phyloP scores from a whole-genome alignment of 2,797 vertebrate genomes.

The Hephaestus fuliginosus region DNA sequence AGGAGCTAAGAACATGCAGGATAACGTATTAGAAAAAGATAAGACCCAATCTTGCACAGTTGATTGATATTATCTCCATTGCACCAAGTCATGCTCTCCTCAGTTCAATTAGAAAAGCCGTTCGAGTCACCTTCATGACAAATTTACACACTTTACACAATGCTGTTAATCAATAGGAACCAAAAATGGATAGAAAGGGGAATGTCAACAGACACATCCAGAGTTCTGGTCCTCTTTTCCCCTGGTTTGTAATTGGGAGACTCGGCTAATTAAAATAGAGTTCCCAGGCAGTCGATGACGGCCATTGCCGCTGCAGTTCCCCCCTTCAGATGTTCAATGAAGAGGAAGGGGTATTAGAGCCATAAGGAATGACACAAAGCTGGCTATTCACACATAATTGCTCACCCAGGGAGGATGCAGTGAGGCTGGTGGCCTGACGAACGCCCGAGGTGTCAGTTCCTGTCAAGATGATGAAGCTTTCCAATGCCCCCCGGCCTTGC shows the following conservation, averaged over 20 bases:
- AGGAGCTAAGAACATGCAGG: slow-evolving; percentile 46
- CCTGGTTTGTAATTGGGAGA: slow-evolving; percentile 68
- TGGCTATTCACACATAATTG: slow-evolving; percentile 86
- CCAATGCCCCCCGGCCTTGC: slow-evolving; percentile 61
- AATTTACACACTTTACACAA: slow-evolving; percentile 54
- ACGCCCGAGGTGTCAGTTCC: slow-evolving; percentile 80
- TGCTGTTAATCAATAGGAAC: slow-evolving; percentile 55
- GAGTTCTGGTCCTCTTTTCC: slow-evolving; percentile 46
- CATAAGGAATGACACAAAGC: slow-evolving; percentile 83
- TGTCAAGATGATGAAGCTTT: slow-evolving; percentile 86
- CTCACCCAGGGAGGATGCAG: slow-evolving; percentile 85
- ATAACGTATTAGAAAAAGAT: slow-evolving; percentile 41
- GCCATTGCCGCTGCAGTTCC: slow-evolving; percentile 53
- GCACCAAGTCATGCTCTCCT: slow-evolving; percentile 50
- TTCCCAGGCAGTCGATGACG: slow-evolving; percentile 69
- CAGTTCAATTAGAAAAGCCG: slow-evolving; percentile 69
- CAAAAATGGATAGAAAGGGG: slow-evolving; percentile 39
- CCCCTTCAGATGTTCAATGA: slow-evolving; percentile 75
- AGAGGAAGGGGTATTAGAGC: slow-evolving; percentile 78
- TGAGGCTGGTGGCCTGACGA: slow-evolving; percentile 78
- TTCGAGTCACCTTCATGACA: slow-evolving; percentile 68
- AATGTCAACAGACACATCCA: slow-evolving; percentile 50
- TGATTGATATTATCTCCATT: slow-evolving; percentile 68
- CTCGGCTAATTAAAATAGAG: slow-evolving; percentile 79
- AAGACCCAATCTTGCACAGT: slow-evolving; percentile 44